phyloP scores from a whole-genome alignment of 2,113 vertebrate species.

The Otolemur garnettii region DNA sequence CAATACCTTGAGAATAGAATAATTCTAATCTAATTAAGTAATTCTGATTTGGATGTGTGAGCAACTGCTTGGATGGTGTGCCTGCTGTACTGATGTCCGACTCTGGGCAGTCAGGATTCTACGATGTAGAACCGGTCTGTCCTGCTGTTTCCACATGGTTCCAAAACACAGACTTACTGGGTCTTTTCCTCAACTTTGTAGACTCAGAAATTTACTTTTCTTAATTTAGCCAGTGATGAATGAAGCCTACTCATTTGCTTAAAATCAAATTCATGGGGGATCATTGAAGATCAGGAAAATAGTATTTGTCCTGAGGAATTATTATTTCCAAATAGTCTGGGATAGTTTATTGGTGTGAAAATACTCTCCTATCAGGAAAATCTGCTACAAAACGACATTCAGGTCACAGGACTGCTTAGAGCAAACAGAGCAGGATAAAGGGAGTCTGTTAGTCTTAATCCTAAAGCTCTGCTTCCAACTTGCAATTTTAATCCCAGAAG shows the following conservation, averaged over 20 bases:
- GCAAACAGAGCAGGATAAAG: background rate
- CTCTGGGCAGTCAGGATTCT: background rate
- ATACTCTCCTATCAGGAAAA: background rate
- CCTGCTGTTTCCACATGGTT: background rate
- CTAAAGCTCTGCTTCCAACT: background rate
- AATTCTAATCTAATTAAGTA: background rate
- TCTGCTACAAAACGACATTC: background rate
- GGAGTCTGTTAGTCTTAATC: background rate
- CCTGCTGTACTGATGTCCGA: background rate
- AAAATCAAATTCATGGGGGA: background rate
- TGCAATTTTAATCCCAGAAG: background rate
- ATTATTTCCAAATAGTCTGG: background rate
- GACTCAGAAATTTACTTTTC: constrained; percentile 28
- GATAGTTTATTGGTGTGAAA: background rate
- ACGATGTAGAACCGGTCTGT: background rate
- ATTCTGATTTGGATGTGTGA: background rate
- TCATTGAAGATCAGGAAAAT: background rate
- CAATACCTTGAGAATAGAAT: background rate
- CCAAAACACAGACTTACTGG: background rate
- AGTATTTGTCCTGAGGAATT: constrained; percentile 6
- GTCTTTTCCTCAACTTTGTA: background rate
- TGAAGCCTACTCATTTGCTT: background rate
- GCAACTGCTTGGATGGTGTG: background rate
- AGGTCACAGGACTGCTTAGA: background rate
- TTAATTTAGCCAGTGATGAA: background rate